These are phyloP conservation scores for Penaeus vannamei DNA, from an alignment of 1,140 invertebrate genomes.

Conservation along the genomic window DNA sequence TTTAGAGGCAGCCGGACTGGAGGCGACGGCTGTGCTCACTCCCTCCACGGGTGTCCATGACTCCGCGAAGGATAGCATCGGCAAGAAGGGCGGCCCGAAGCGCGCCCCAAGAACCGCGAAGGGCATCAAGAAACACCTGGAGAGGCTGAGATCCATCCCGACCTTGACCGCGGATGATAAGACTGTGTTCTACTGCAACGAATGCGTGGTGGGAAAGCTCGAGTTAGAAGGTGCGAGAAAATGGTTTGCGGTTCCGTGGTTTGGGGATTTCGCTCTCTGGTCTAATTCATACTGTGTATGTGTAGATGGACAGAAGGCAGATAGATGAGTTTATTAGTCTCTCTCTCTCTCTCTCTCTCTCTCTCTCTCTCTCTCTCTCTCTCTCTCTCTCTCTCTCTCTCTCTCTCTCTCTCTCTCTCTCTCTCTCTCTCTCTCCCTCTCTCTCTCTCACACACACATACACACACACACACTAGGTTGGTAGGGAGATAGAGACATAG, in stretches of 20 bases:
- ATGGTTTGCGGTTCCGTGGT: neutral
- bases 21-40: neutral
- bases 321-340: too few relatives aligned
- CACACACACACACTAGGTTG: too few relatives aligned
- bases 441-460: too few relatives aligned
- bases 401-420: too few relatives aligned
- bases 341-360: too few relatives aligned
- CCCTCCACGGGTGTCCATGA: neutral
- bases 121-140: conserved; percentile 8
- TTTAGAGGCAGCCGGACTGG: conserved; percentile 57
- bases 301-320: too few relatives aligned
- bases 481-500: too few relatives aligned
- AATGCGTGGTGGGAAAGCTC: conserved; percentile 8
- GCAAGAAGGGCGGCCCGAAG: neutral
- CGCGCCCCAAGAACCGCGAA: neutral
- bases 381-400: too few relatives aligned
- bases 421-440: too few relatives aligned
- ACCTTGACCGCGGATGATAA: conserved; percentile 35
- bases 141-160: conserved; percentile 20
- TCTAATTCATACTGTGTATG: too few relatives aligned
- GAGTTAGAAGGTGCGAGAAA: conserved; percentile 33
- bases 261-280: neutral
- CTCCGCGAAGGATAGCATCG: neutral
- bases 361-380: too few relatives aligned
- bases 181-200: conserved; percentile 40